Evolutionary conservation across 2,888 invertebrate species (phyloP).

Genomic region (Acronicta alni): DNA sequence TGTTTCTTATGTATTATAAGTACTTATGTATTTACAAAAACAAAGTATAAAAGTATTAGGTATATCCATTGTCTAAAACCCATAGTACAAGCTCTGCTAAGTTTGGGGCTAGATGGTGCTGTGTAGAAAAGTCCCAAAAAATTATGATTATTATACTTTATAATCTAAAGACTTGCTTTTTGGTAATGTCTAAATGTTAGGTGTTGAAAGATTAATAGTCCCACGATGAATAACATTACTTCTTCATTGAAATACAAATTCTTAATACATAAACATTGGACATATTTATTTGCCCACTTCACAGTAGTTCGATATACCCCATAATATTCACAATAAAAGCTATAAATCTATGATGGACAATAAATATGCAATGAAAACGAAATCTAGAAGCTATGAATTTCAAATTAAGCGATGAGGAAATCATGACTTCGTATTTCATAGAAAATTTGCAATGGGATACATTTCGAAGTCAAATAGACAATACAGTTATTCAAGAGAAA

Average conservation of each 20-base stretch:
- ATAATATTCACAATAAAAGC: not conserved
- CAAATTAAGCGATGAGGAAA: slow-evolving; percentile 21
- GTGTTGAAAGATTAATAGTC: not conserved
- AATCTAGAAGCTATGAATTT: slow-evolving; percentile 27
- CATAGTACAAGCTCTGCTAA: too few species aligned
- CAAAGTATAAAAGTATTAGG: too few species aligned
- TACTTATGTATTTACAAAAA: too few species aligned
- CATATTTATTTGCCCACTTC: not conserved
- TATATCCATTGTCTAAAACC: too few species aligned
- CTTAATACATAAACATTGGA: slow-evolving; percentile 3
- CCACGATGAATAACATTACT: not conserved
- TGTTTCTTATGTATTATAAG: too few species aligned
- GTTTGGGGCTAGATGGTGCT: too few species aligned
- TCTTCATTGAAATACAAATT: slow-evolving; percentile 3
- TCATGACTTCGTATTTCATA: slow-evolving; percentile 11
- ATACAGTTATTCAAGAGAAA: not conserved
- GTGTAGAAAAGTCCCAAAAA: too few species aligned
- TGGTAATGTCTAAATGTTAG: too few species aligned
- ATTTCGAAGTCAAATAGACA: slow-evolving; percentile 25
- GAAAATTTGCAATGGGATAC: slow-evolving; percentile 1
- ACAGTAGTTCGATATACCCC: not conserved
- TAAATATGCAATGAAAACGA: slow-evolving; percentile 25
- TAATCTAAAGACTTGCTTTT: too few species aligned
- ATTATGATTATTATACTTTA: too few species aligned
- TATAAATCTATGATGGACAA: slow-evolving; percentile 9